phyloP scores from a whole-genome alignment of 2,113 vertebrate genomes.

The Lamprotornis superbus region DNA sequence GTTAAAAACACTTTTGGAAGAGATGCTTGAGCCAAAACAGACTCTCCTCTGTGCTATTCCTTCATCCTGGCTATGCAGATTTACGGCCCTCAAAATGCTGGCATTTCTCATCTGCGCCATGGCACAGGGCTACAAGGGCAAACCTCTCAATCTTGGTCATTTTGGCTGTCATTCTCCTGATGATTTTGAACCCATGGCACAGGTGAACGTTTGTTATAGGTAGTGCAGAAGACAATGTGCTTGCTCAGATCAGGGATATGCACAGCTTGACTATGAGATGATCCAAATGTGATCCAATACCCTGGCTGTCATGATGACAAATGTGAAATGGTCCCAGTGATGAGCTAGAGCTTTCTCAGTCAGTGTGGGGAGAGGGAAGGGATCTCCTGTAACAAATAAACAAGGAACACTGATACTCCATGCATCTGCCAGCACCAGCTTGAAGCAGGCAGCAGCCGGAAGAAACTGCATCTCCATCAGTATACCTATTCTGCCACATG shows the following conservation, averaged over 20 bases:
- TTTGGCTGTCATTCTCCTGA: background rate
- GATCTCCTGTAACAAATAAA: background rate
- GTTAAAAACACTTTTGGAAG: background rate
- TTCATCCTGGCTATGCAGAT: background rate
- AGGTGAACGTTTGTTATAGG: background rate
- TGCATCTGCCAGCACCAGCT: background rate
- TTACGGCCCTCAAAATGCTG: background rate
- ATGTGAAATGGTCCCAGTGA: background rate
- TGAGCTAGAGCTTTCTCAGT: background rate
- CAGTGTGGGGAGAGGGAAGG: background rate
- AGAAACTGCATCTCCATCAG: background rate
- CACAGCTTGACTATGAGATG: background rate
- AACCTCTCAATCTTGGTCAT: background rate
- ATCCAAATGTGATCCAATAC: background rate
- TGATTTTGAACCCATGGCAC: background rate
- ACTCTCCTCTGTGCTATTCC: background rate
- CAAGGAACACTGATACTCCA: background rate
- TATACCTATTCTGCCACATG: background rate
- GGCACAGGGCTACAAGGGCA: background rate
- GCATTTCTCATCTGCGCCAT: background rate
- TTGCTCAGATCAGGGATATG: background rate
- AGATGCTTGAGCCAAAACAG: background rate
- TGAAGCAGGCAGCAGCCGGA: background rate
- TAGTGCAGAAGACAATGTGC: background rate
- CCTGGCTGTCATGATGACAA: background rate